Evolutionary conservation across 2,888 invertebrate species (phyloP), one percentile per base, ranked within the genome.

Genomic region (Thecocarcelia acutangulata): DNA sequence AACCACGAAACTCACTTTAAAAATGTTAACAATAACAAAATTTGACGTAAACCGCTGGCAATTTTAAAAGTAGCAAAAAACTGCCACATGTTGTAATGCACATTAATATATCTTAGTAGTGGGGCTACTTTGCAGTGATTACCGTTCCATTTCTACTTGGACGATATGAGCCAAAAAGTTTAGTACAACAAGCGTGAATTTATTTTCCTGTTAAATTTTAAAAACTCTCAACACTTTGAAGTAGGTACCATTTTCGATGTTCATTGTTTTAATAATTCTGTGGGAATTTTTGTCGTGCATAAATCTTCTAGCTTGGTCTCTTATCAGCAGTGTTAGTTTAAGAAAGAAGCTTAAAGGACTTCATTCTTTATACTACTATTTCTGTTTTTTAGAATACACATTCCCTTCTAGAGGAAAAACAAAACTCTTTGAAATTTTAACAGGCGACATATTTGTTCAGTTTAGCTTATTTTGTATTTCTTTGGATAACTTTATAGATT

Each of bases 271-370:
- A 33, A n/a, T 42, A 54, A 21, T 61, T 61, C 59, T 76, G 59
- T 76, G 76, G 76, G 76, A 76, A 76, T 61, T 46, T 68, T 61
- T 44, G 12, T 21, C 15, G 17, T 21, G 42, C 37, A 59, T 21
- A 42, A 68, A 42, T 28, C 19, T 61, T 56, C 54, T 63, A 33
- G 24, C 33, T 56, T 13, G 33, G n/a, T 13, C 64, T 44, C 59
- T 76, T 76, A 76, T 76, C 76, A 68, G 17, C 42, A 44, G n/a
- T 28, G 15, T 42, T 13, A 28, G 9, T 24, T 24, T 11, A 6
- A 40, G 9, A 19, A 48, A 74, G 58, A 28, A 42, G 19, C 15
- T 19, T 75, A 42, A 75, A 75, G 42, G 66, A 66, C 0, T 50
- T n/a, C 24, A 17, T 58, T 66, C 66, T 66, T n/a, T 0, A 5